A percentile compares a stretch with the other conserved stretches of the same genome.
phyloP scores from a whole-genome alignment of 1,140 invertebrate genomes.

The Pantala flavescens region DNA sequence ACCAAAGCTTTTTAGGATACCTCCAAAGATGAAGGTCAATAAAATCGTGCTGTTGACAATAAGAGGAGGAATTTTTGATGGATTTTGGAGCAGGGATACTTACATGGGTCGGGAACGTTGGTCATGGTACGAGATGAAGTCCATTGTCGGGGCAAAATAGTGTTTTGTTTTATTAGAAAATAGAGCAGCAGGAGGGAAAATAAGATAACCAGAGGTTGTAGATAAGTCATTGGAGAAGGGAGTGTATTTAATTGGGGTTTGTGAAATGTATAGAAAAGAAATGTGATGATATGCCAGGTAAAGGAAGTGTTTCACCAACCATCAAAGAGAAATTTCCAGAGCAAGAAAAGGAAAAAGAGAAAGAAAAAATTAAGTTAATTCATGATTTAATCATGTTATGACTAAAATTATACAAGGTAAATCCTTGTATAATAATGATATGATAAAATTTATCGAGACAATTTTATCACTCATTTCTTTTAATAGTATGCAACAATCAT shows the following conservation, averaged over 20 bases:
- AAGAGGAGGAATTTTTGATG: not conserved
- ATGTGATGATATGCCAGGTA: too few species aligned
- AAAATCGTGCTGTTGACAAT: not conserved
- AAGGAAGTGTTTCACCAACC: not conserved
- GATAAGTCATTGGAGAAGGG: too few species aligned
- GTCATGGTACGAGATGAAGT: not conserved
- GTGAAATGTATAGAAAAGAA: too few species aligned
- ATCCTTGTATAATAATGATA: too few species aligned
- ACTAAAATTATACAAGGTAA: not conserved
- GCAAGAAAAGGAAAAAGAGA: not conserved
- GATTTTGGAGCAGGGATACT: not conserved
- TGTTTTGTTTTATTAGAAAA: too few species aligned
- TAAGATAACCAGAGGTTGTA: too few species aligned
- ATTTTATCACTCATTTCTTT: too few species aligned
- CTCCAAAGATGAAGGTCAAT: not conserved
- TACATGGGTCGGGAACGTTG: constrained; percentile 2
- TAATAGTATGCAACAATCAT: too few species aligned
- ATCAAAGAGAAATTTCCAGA: not conserved
- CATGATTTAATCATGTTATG: not conserved
- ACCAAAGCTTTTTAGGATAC: not conserved
- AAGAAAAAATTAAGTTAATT: not conserved
- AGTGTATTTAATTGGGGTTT: too few species aligned
- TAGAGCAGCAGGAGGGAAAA: too few species aligned
- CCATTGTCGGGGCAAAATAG: too few species aligned
- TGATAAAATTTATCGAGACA: too few species aligned